These are phyloP conservation scores for Drosophila conformis DNA, from an alignment of 2,888 invertebrate species.

Conservation along the genomic window DNA sequence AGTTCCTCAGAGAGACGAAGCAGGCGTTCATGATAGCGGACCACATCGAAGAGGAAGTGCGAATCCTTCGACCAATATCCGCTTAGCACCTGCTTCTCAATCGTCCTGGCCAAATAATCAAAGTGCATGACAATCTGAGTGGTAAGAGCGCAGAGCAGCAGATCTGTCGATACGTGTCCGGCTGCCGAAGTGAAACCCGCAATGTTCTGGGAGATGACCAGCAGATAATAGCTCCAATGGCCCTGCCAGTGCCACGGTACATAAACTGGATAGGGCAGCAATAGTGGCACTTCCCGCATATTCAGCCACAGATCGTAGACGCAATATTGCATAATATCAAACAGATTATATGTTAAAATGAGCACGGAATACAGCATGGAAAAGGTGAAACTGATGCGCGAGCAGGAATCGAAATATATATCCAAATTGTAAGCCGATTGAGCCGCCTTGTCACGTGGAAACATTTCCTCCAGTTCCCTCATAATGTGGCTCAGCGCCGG, in stretches of 20 bases:
- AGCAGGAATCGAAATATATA: conserved; percentile 51
- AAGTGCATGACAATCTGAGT: conserved; percentile 83
- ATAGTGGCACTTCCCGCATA: conserved; percentile 46
- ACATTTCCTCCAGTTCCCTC: conserved; percentile 59
- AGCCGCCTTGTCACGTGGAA: conserved; percentile 45
- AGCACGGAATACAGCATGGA: conserved; percentile 75
- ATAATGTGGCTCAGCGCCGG: conserved; percentile 62
- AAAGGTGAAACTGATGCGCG: conserved; percentile 66
- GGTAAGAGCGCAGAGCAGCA: conserved; percentile 76
- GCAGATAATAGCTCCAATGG: conserved; percentile 67
- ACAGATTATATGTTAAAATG: conserved; percentile 82
- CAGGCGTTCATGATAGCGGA: conserved; percentile 73
- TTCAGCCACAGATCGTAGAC: conserved; percentile 63
- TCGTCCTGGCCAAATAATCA: conserved; percentile 61
- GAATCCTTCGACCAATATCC: conserved; percentile 50
- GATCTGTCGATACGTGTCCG: conserved; percentile 80
- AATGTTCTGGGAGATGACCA: conserved; percentile 60
- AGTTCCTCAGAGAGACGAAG: conserved; percentile 60
- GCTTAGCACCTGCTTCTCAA: conserved; percentile 38
- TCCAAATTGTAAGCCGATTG: conserved; percentile 54
- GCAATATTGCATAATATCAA: conserved; percentile 64
- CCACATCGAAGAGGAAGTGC: conserved; percentile 44
- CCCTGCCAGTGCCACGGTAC: conserved; percentile 69
- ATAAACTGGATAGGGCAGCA: conserved; percentile 71
- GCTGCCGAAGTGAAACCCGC: conserved; percentile 76